Evolutionary conservation across 2,888 invertebrate species (phyloP), one percentile per base, ranked within the genome.

Genomic region (Acanthopleura granulata): DNA sequence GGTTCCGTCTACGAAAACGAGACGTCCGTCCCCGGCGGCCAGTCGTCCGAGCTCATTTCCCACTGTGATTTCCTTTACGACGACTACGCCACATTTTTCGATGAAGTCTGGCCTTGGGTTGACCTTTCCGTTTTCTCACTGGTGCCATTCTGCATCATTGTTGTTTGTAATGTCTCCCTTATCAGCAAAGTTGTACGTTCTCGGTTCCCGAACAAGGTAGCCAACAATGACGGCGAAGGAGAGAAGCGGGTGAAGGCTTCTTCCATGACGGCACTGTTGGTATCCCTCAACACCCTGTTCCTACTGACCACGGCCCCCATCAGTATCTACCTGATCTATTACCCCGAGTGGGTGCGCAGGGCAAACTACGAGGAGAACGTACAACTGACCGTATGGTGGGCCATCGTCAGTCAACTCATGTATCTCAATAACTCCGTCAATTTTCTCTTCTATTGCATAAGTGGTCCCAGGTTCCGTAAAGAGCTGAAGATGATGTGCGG

Each of bases 351-450:
- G 81, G 3, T 71, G 9, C 51, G 66, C 3, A 25, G 1, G 18
- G 71, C 71, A 18, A 71, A 9, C 14, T n/a, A 71, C 49, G 29
- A 62, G 0, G n/a, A 62, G 12, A 74, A 76, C 18, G 82, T 82
- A 0, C 30, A 61, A 12, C 30, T 82, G 18, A 75, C 75, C 1
- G 73, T 87, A 9, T 77, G 78, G 72, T 82, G 83, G 82, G 84
- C 86, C 1, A 76, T 83, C 14, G 81, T 80, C 4, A 83, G 84
- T 75, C 79, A 86, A 73, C 75, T 85, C 0, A 83, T 84, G 85
- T 87, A 87, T 76, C 81, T 83, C 29, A 85, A 85, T 75, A 85
- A 85, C 75, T 81, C 86, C 27, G 62, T 83, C 27, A 85, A 85
- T 76, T 86, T 86, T 75, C 70, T 86, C 1, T 72, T 86, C 18